phyloP scores from a whole-genome alignment of 1,140 invertebrate species.

The Phthorimaea operculella region DNA sequence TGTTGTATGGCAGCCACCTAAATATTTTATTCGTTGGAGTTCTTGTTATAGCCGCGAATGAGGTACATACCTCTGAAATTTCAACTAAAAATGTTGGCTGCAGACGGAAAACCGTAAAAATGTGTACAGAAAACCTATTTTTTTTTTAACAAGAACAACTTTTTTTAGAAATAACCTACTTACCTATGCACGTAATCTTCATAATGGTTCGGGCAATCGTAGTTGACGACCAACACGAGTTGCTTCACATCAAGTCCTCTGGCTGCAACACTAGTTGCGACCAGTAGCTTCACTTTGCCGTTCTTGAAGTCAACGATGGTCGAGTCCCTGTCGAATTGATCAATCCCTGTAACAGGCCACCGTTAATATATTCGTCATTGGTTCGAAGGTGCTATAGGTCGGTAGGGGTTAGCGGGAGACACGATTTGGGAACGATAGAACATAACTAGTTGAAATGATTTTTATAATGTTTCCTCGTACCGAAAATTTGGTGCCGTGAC shows the following conservation, averaged over 20 bases:
- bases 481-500: not conserved
- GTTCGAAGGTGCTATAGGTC: slow-evolving; percentile 19
- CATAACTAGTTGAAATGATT: too few relatives aligned
- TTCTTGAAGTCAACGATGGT: slow-evolving; percentile 98
- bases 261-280: slow-evolving; percentile 97
- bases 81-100: too few relatives aligned
- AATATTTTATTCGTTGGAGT: too few relatives aligned
- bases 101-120: too few relatives aligned
- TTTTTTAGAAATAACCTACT: too few relatives aligned
- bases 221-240: slow-evolving; percentile 97
- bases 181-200: slow-evolving; percentile 98
- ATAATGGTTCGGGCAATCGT: slow-evolving; percentile 99
- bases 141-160: too few relatives aligned
- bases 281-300: slow-evolving; percentile 85
- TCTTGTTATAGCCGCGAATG: too few relatives aligned
- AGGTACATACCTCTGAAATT: too few relatives aligned
- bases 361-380: slow-evolving; percentile 49
- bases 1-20: too few relatives aligned
- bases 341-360: slow-evolving; percentile 76
- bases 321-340: slow-evolving; percentile 98
- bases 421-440: not conserved
- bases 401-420: not conserved
- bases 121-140: too few relatives aligned
- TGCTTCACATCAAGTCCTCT: slow-evolving; percentile 98
- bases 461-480: too few relatives aligned